Evolutionary conservation across 2,888 invertebrate species (phyloP), one percentile per base, ranked within the genome.

Genomic region (Drosophila imparisetae): DNA sequence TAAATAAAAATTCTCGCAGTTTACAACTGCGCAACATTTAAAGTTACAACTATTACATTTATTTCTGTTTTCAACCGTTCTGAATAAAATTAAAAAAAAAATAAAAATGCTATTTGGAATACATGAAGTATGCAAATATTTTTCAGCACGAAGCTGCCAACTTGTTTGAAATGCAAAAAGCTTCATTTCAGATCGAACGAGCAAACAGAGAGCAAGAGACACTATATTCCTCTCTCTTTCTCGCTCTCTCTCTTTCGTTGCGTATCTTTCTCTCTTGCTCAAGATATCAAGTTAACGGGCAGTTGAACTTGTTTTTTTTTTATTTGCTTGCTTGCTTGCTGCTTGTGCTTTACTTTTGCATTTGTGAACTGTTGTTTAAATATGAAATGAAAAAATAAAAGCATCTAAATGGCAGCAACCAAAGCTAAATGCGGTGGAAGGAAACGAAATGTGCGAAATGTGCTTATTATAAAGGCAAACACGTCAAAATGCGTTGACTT

Each of bases 401-500:
- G 57, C 70, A 52, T 15, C 42, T 36, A 36, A 50, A 60, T 53
- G 50, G 45, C 61, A 54, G 24, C 66, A 48, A 45, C 40, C 50
- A 40, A 54, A 63, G 78, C 54, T 66, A 72, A 66, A 71, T 70
- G 65, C 64, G 70, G 52, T 55, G 63, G 67, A 72, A 68, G 69
- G 69, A 61, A 83, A 86, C 71, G 72, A 70, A 83, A 72, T 79
- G 76, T 76, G 64, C 75, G 72, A 89, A 84, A 87, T 85, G 89
- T 85, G 85, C 80, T 85, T 81, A 85, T 85, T 80, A 84, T 73
- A 77, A 89, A 84, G 82, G 75, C 87, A 85, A 89, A 84, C 81
- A 76, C 81, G 72, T 70, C 78, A 67, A 75, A 78, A 85, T 79
- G 66, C 82, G 77, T 82, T 74, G 77, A 81, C 69, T 81, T 66